Evolutionary conservation across 2,888 invertebrate genomes (phyloP).

Genomic region (Adineta ricciae): DNA sequence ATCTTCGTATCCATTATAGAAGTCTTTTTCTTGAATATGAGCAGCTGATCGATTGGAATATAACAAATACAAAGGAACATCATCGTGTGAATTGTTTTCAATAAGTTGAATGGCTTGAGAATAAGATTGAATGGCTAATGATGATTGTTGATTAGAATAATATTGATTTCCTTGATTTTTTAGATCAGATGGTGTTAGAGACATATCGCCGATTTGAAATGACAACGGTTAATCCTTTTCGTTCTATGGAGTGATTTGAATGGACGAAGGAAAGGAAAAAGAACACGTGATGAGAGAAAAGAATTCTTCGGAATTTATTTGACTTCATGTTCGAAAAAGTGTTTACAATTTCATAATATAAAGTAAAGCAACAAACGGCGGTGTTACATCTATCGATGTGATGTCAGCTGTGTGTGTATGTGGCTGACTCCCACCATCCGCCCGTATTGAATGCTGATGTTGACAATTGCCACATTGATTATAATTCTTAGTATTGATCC

Average conservation of each 20-base stretch:
- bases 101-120: background rate
- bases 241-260: too few species aligned
- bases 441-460: background rate
- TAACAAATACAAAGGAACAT: background rate
- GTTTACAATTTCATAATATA: too few species aligned
- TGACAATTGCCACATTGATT: background rate
- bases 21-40: slow-evolving; percentile 4
- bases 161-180: background rate
- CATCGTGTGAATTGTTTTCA: background rate
- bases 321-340: too few species aligned
- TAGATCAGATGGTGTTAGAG: background rate
- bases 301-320: too few species aligned
- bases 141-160: background rate
- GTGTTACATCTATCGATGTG: too few species aligned
- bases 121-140: background rate
- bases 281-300: too few species aligned
- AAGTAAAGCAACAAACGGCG: too few species aligned
- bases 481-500: background rate
- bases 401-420: too few species aligned
- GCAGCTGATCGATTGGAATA: slow-evolving; percentile 9
- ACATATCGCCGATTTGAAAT: background rate
- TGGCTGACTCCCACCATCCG: background rate
- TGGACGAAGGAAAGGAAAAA: too few species aligned
- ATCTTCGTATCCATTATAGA: background rate
- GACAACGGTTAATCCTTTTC: too few species aligned